A percentile compares a stretch with the other conserved stretches of the same genome.
These are phyloP conservation scores for Pseudocheirus occidentalis DNA, from an alignment of 2,797 vertebrate genomes.

Conservation along the genomic window DNA sequence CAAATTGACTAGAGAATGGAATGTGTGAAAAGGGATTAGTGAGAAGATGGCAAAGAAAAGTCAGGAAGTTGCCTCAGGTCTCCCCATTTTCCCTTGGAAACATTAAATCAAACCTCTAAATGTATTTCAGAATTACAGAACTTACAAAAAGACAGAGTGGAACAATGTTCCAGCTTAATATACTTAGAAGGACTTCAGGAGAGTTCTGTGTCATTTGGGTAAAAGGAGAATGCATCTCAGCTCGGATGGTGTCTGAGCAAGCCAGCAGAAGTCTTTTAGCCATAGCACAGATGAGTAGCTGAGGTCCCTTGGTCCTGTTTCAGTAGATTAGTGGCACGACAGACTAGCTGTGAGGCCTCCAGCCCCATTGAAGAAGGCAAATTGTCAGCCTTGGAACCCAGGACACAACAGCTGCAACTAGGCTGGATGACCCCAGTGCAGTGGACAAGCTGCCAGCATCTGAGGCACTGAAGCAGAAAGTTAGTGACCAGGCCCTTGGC, in stretches of 20 bases:
- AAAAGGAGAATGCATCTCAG: background rate
- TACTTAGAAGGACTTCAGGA: background rate
- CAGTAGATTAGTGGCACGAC: background rate
- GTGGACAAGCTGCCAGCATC: background rate
- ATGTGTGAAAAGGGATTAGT: background rate
- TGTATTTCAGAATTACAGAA: background rate
- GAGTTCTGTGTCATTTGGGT: background rate
- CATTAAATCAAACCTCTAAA: background rate
- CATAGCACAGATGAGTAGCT: background rate
- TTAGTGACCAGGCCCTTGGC: background rate
- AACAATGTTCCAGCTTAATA: background rate
- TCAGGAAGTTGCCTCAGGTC: background rate
- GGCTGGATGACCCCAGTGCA: background rate
- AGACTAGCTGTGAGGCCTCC: background rate
- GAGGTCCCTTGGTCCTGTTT: background rate
- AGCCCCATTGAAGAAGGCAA: background rate
- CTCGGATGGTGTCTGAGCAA: background rate
- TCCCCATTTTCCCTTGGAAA: background rate
- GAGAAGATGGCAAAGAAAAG: background rate
- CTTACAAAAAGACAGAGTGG: background rate
- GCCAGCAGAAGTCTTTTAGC: background rate
- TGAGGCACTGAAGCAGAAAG: background rate
- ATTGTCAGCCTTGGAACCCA: background rate
- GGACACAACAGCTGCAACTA: background rate
- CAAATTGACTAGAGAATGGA: background rate